These are phyloP conservation scores for Mythimna loreyi DNA, from an alignment of 2,888 invertebrate species.

Conservation along the genomic window DNA sequence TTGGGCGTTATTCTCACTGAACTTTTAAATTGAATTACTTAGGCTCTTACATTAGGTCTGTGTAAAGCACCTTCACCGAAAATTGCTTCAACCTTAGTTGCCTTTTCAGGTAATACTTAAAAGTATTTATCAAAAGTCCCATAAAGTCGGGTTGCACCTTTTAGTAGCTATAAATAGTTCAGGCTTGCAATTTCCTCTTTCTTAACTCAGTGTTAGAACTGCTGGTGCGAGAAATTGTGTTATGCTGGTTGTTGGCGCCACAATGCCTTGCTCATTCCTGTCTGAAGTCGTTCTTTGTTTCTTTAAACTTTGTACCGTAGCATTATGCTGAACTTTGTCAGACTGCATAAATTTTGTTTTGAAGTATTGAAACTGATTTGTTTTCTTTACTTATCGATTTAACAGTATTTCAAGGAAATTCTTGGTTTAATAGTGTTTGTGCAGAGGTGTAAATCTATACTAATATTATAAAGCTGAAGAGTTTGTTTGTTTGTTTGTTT, in stretches of 20 bases:
- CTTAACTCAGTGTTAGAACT: conserved; percentile 55
- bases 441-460: no score
- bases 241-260: conserved; percentile 55
- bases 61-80: conserved; percentile 21
- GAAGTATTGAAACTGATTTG: conserved; percentile 13
- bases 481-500: no score
- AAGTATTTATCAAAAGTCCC: conserved; percentile 60
- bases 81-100: conserved; percentile 46
- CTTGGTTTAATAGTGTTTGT: neutral
- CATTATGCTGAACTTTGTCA: conserved; percentile 25
- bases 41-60: conserved; percentile 26
- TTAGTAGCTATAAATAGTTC: conserved; percentile 60
- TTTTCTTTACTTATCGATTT: neutral
- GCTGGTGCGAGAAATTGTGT: conserved; percentile 60
- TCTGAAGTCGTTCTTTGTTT: conserved; percentile 54
- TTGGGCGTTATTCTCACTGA: conserved; percentile 49
- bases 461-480: no score
- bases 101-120: conserved; percentile 27
- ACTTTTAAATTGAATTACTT: conserved; percentile 62
- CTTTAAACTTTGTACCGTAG: conserved; percentile 24
- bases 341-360: conserved; percentile 31
- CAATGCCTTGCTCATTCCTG: conserved; percentile 46
- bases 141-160: conserved; percentile 50
- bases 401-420: neutral
- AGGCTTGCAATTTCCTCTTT: conserved; percentile 62